Conservation (phyloP, 2,113 vertebrate genomes). For the Mobula birostris region DNA sequence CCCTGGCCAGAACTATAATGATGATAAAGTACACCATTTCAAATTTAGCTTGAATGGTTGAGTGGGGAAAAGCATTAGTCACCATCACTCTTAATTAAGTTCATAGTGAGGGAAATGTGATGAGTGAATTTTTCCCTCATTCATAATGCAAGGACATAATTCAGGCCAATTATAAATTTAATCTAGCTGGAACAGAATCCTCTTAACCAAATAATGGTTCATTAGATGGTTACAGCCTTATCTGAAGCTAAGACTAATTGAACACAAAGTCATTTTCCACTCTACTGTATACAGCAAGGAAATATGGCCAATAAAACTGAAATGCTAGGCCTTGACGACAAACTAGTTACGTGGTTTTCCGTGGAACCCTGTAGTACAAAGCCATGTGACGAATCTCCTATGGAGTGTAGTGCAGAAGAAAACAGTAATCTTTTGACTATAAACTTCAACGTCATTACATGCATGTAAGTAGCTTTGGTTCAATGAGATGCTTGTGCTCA, state of each 20-base stretch:
- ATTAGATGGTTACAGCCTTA: neutral
- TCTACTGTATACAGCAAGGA: neutral
- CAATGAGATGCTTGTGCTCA: neutral
- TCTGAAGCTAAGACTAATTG: constrained; percentile 4
- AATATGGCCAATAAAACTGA: neutral
- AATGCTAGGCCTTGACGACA: neutral
- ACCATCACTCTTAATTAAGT: neutral
- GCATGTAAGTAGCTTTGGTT: neutral
- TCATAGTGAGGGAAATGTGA: neutral
- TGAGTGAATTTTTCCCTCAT: neutral
- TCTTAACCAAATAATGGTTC: constrained; percentile 3
- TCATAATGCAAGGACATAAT: constrained; percentile 13
- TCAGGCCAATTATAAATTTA: neutral
- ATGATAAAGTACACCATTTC: neutral
- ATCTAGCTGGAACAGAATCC: constrained; percentile 13
- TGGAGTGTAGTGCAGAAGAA: neutral
- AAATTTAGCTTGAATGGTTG: neutral
- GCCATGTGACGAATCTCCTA: neutral
- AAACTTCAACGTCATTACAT: neutral
- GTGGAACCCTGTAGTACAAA: neutral
- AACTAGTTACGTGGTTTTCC: neutral
- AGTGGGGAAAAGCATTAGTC: neutral
- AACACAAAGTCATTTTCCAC: constrained; percentile 17
- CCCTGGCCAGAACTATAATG: neutral
- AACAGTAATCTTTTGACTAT: neutral